phyloP scores from a whole-genome alignment of 1,140 invertebrate species.

The Gonatopus flavifemur region DNA sequence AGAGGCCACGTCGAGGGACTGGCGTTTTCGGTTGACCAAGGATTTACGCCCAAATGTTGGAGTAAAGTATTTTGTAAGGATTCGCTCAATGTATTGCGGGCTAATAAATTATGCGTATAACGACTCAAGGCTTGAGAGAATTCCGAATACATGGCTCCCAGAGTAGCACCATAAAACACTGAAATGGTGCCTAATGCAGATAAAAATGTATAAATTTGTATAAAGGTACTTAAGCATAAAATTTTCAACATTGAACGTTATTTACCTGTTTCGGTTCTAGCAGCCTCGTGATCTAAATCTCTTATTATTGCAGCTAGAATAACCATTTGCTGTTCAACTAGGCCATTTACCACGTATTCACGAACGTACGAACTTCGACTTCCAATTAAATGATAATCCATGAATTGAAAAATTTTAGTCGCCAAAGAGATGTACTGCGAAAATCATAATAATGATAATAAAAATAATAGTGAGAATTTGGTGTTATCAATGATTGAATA shows the following conservation, averaged over 20 bases:
- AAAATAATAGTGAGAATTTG: slow-evolving; percentile 3
- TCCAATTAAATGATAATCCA: slow-evolving; percentile 70
- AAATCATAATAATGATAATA: slow-evolving; percentile 14
- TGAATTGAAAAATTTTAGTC: slow-evolving; percentile 75
- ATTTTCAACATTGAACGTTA: slow-evolving; percentile 9
- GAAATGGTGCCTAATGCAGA: slow-evolving; percentile 69
- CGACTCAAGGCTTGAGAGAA: slow-evolving; percentile 78
- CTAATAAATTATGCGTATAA: slow-evolving; percentile 83
- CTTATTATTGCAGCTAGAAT: slow-evolving; percentile 80
- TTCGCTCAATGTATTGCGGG: slow-evolving; percentile 69
- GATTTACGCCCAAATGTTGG: slow-evolving; percentile 75
- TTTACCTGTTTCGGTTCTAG: slow-evolving; percentile 74
- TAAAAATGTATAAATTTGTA: background rate
- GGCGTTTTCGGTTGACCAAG: slow-evolving; percentile 64
- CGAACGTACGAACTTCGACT: slow-evolving; percentile 62
- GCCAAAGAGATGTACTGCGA: slow-evolving; percentile 78
- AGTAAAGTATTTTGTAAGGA: slow-evolving; percentile 73
- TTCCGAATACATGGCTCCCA: slow-evolving; percentile 73
- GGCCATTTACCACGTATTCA: slow-evolving; percentile 61
- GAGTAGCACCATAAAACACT: slow-evolving; percentile 68
- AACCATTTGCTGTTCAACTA: slow-evolving; percentile 78
- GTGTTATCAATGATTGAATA: no score
- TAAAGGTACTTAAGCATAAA: background rate
- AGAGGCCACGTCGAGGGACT: slow-evolving; percentile 72
- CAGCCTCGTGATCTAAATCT: slow-evolving; percentile 83